Evolutionary conservation across 2,113 vertebrate species (phyloP), one percentile per base, ranked within the genome.

Genomic region (Stictonetta naevosa): DNA sequence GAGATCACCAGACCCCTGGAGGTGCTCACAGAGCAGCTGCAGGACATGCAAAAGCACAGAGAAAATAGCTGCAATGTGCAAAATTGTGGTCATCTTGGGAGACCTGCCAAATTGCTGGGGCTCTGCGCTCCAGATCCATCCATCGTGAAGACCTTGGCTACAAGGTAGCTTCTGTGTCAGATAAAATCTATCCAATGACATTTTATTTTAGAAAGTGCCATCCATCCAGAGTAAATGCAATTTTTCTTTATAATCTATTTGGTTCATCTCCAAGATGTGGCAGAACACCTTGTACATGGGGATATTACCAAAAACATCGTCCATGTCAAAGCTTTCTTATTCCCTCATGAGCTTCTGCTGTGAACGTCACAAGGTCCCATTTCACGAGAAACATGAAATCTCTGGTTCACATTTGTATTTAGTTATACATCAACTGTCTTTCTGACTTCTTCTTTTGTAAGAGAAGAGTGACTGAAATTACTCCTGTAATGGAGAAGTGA

Each of bases 11-110:
- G 59, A 38, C 4, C 9, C 34, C 40, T 1, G 4, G 29, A 79
- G 23, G 29, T 6, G 6, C 17, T 69, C 55, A 23, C 0, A 0
- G 36, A 46, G n/a, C 0, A 0, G 23, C 60, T 40, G 17, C 2
- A 16, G 38, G 29, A 78, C 4, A 53, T 20, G 26, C 52, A 86
- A 31, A 68, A 86, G n/a, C 52, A 42, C 10, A 2, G 2, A 56
- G 66, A 44, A 68, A 72, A 68, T 0, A 64, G 25, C 60, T 59
- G 38, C 64, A 60, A 5, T 4, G 19, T 14, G 34, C 17, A 21
- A 82, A 75, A 92, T 64, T 28, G 56, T 1, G 1, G 74, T 53
- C 56, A 25, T 72, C 62, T 18, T 44, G 38, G 53, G 62, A 89
- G 29, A 76, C 10, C 52, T 53, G 69, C 56, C 60, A 72, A 23